Conservation (phyloP, 2,113 vertebrate species). For the Oenanthe oenanthe region DNA sequence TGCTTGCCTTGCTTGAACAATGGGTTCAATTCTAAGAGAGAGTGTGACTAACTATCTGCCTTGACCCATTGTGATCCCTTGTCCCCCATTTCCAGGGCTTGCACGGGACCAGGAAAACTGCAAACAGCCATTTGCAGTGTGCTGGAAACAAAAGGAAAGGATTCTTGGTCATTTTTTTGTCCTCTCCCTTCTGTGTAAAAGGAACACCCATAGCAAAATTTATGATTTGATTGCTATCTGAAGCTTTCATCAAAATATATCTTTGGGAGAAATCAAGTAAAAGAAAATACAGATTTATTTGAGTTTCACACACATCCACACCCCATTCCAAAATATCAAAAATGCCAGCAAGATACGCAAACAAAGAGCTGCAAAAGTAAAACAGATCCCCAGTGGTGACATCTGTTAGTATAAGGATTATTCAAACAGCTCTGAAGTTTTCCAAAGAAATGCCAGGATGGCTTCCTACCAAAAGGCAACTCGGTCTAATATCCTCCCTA, state of each 20-base stretch:
- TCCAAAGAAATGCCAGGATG: constrained; percentile 11
- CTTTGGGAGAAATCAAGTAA: neutral
- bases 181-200: neutral
- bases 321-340: neutral
- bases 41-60: constrained; percentile 11
- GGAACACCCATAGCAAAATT: neutral
- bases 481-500: neutral
- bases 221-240: neutral
- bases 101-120: neutral
- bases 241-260: neutral
- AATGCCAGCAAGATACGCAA: constrained; percentile 4
- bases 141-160: neutral
- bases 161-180: neutral
- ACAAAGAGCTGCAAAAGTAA: constrained; percentile 43
- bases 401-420: constrained; percentile 39
- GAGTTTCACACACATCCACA: neutral
- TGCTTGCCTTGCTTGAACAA: neutral
- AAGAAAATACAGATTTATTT: constrained; percentile 11
- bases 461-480: constrained; percentile 23
- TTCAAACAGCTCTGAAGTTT: constrained; percentile 38
- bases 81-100: neutral
- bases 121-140: neutral
- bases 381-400: constrained; percentile 40
- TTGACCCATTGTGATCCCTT: neutral
- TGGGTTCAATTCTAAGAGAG: neutral